phyloP scores from a whole-genome alignment of 2,113 vertebrate species.

The Rhinolophus sinicus region DNA sequence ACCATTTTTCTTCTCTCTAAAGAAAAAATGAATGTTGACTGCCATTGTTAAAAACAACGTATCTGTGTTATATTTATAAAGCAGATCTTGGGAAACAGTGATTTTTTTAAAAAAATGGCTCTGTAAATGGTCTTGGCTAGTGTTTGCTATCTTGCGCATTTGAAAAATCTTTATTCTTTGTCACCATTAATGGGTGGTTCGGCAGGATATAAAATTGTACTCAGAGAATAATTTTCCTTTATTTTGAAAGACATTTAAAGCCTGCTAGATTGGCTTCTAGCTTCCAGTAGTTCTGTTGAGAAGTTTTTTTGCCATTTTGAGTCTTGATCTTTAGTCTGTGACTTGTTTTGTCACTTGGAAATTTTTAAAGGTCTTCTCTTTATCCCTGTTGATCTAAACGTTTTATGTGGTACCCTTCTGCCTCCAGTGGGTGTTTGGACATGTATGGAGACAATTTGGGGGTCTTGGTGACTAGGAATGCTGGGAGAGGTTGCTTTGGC shows the following conservation, averaged over 20 bases:
- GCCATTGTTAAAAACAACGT: conserved; percentile 28
- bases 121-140: not conserved
- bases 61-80: not conserved
- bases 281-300: not conserved
- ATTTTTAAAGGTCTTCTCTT: not conserved
- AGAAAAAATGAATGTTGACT: conserved; percentile 29
- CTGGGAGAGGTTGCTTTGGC: not conserved
- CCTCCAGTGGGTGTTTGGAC: not conserved
- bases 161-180: conserved; percentile 35
- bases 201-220: not conserved
- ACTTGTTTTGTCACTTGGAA: not conserved
- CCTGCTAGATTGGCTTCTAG: not conserved
- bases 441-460: not conserved
- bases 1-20: not conserved
- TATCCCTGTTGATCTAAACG: not conserved
- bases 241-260: not conserved
- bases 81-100: not conserved
- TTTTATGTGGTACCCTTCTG: not conserved
- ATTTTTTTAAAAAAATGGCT: not conserved
- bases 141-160: conserved; percentile 24
- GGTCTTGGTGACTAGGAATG: not conserved
- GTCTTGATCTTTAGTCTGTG: not conserved
- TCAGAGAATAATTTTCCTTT: conserved; percentile 29
- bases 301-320: conserved; percentile 15
- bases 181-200: conserved; percentile 16